Percentiles rank a stretch among this genome's conserved stretches.
Conservation (phyloP, 2,888 invertebrate species). For the Sphaerophoria rueppellii region DNA sequence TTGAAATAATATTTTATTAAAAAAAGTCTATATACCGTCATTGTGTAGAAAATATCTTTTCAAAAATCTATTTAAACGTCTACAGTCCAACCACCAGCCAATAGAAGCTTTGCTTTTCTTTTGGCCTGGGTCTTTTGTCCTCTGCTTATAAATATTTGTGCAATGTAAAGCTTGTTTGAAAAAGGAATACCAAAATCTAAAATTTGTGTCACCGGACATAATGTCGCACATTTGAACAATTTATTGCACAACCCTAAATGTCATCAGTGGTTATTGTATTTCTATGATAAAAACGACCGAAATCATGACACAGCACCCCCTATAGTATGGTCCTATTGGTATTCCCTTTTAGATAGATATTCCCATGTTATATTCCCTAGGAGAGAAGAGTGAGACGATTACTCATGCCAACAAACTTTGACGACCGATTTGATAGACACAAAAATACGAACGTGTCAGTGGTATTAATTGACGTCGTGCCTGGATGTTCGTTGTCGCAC, state of each 20-base stretch:
- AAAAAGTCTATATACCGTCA: slow-evolving; percentile 26
- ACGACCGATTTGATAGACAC: not conserved
- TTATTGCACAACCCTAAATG: slow-evolving; percentile 41
- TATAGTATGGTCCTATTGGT: not conserved
- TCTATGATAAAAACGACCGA: not conserved
- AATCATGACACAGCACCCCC: not conserved
- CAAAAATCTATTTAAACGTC: slow-evolving; percentile 55
- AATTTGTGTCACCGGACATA: slow-evolving; percentile 60
- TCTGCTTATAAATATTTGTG: not conserved
- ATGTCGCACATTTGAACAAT: slow-evolving; percentile 54
- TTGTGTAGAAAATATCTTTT: slow-evolving; percentile 37
- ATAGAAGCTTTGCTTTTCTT: slow-evolving; percentile 1
- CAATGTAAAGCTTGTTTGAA: not conserved
- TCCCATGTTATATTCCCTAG: not conserved
- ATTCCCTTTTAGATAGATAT: slow-evolving; percentile 35
- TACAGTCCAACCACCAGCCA: slow-evolving; percentile 34
- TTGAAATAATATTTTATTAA: slow-evolving; percentile 32
- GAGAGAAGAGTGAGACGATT: not conserved
- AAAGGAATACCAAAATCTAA: slow-evolving; percentile 45
- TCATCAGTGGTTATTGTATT: slow-evolving; percentile 37
- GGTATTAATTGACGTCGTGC: slow-evolving; percentile 23
- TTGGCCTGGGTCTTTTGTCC: not conserved
- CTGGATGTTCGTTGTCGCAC: slow-evolving; percentile 18
- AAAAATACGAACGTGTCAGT: slow-evolving; percentile 49
- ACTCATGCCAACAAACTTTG: slow-evolving; percentile 4